Base-by-base conservation (phyloP, 92 coral and sea anemone species). In the Parazoanthus swiftii region DNA sequence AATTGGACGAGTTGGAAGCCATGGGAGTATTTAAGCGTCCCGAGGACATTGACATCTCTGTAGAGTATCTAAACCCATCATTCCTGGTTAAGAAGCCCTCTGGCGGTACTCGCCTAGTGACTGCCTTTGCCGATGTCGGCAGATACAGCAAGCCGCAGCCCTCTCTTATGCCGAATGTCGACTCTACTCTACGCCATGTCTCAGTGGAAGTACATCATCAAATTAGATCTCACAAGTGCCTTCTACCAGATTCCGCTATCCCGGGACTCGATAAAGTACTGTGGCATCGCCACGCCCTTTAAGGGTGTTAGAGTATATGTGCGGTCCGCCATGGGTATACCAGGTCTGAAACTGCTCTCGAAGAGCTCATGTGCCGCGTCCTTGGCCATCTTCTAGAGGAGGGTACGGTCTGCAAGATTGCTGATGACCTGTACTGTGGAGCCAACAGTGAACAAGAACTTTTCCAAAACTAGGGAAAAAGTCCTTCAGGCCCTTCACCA, bases 121-220 rank as follows among this genome's bases (percentile, higher is more conserved):
- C 93, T 15, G 93, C 90, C 88, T 92, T 89, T 86, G 86, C 92
- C 23, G 92, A 91, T 33, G 92, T 89, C 42, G 90, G 92, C 36
- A 82, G 90, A 37, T 56, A 92, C 83, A 80, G 90, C 81, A 89
- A 86, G 20, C 92, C 94, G 4, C 90, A 92, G 89, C 94, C 94
- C 9, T 89, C 90, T 23, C 89, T 92, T 51, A 80, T 91, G 92
- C 92, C 92, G 11, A 68, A 91, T 36, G 91, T 89, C 25, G 91
- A 92, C 78, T 46, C 89, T 63, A 89, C 90, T 37, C 92, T 85
- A 10, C 82, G 89, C 29, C 86, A 90, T 18, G 86, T 80, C 92
- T 33, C 92, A 85, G 81, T 90, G 92, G 89, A 86, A 86, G 66
- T 85, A 86, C 90, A 86, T 90, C 46, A 90, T 86, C 80, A 74